A percentile compares a stretch with the other conserved stretches of the same genome.
Evolutionary conservation across 2,113 vertebrate genomes (phyloP).

Genomic region (Peromyscus leucopus): DNA sequence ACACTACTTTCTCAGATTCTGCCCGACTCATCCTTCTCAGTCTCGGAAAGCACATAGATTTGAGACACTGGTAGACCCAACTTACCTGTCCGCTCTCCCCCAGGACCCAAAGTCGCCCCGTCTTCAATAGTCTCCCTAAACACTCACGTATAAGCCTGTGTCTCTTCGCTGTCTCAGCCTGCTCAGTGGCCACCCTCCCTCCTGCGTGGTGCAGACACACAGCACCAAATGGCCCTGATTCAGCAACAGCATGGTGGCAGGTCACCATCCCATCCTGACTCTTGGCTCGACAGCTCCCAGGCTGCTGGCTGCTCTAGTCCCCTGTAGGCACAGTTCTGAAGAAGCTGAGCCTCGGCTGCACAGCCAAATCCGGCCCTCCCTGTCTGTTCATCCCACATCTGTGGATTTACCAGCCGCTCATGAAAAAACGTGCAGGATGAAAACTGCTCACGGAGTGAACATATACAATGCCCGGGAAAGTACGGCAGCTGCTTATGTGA

Average conservation of each 20-base stretch:
- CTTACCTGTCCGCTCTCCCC: background rate
- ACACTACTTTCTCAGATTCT: background rate
- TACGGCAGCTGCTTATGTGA: too few species aligned
- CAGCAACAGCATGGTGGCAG: background rate
- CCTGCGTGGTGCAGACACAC: fast-evolving
- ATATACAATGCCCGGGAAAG: background rate
- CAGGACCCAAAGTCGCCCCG: background rate
- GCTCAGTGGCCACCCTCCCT: background rate
- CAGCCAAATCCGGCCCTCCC: background rate
- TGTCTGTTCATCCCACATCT: background rate
- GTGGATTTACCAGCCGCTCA: background rate
- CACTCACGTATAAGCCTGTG: background rate
- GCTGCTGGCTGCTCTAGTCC: background rate
- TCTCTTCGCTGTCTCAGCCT: background rate
- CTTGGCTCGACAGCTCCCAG: background rate
- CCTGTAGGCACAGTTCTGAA: background rate
- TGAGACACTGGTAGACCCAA: background rate
- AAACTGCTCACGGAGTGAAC: background rate
- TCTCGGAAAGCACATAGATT: background rate
- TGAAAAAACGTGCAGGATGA: background rate
- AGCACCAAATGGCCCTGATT: background rate
- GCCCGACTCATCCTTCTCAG: background rate
- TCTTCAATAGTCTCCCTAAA: background rate
- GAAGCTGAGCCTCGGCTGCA: background rate
- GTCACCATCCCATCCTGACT: background rate